Conservation (phyloP, 2,797 vertebrate species). For the Eulemur albifrons region DNA sequence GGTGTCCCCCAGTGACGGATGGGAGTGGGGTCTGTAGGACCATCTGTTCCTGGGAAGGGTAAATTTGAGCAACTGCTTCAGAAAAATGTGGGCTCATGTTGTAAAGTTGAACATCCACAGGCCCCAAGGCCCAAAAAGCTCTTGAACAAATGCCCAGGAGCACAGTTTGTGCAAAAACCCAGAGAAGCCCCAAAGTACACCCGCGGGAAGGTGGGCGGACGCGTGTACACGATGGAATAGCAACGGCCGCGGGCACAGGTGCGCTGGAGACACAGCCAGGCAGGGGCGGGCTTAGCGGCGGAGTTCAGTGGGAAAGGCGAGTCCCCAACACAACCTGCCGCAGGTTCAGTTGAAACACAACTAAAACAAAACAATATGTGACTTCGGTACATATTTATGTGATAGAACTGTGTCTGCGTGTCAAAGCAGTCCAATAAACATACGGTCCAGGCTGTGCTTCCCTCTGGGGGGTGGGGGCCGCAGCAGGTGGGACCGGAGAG, state of each 20-base stretch:
- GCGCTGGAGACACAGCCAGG: fast-evolving
- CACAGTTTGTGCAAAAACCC: not conserved
- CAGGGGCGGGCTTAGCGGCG: fast-evolving
- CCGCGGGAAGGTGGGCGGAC: fast-evolving
- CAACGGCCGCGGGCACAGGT: fast-evolving
- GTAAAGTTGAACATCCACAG: not conserved
- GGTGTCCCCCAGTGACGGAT: fast-evolving
- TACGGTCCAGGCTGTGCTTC: fast-evolving
- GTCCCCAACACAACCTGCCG: not conserved
- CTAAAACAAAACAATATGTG: not conserved
- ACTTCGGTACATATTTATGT: not conserved
- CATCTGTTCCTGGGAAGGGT: not conserved
- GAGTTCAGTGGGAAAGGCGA: too few relatives aligned
- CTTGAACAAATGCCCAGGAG: fast-evolving
- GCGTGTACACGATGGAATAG: fast-evolving
- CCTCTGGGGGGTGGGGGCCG: not conserved
- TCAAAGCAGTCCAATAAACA: too few relatives aligned
- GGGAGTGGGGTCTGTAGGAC: not conserved
- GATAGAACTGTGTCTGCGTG: not conserved
- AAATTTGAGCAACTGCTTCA: not conserved
- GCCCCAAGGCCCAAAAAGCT: fast-evolving
- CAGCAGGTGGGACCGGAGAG: fast-evolving
- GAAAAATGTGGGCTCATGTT: not conserved
- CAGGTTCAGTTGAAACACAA: not conserved
- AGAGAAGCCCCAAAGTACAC: not conserved